These are phyloP conservation scores for Luffia ferchaultella DNA, from an alignment of 2,888 invertebrate genomes.

Conservation along the genomic window DNA sequence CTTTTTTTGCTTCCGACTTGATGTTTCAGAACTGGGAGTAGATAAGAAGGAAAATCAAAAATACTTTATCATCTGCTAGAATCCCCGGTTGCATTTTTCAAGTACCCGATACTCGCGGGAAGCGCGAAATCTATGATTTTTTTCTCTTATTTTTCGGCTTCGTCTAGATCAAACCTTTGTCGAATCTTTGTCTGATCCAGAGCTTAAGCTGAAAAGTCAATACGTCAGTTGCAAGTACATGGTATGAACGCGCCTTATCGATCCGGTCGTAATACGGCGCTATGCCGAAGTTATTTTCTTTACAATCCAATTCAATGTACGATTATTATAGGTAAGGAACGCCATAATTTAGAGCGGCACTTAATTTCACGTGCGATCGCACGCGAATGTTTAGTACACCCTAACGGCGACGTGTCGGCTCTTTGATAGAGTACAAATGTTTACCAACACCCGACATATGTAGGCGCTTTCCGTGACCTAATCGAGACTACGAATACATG, in stretches of 20 bases:
- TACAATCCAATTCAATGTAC: conserved; percentile 16
- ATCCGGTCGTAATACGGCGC: not conserved
- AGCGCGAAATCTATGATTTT: no score
- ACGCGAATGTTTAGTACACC: conserved; percentile 8
- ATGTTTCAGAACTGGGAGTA: no score
- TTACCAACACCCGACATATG: not conserved
- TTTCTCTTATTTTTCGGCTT: no score
- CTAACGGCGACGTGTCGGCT: not conserved
- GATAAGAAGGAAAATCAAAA: no score
- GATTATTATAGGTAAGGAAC: conserved; percentile 17
- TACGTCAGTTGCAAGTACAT: not conserved
- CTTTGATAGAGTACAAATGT: not conserved
- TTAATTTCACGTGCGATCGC: conserved; percentile 36
- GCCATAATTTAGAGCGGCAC: conserved; percentile 30
- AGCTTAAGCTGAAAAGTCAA: no score
- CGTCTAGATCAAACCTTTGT: no score
- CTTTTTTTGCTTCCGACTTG: no score
- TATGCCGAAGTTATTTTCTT: conserved; percentile 8
- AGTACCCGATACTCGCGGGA: no score
- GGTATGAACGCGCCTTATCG: not conserved
- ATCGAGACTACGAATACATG: not conserved
- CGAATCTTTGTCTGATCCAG: no score
- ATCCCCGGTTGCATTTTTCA: no score
- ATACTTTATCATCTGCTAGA: no score
- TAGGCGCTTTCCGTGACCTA: not conserved